phyloP scores from a whole-genome alignment of 1,140 invertebrate genomes.

The Pseudoatta argentina region DNA sequence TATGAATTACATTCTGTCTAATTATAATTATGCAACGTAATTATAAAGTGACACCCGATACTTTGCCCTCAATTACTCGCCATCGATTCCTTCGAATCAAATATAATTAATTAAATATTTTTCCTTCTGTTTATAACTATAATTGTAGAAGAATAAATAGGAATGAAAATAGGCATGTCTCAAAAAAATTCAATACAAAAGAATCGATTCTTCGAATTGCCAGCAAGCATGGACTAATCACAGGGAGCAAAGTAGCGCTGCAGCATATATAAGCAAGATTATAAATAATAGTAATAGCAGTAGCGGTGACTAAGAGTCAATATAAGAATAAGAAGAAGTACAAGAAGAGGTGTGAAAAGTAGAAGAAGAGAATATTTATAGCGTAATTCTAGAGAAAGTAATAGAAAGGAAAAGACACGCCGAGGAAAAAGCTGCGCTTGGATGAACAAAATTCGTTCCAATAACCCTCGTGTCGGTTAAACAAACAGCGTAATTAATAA shows the following conservation, averaged over 20 bases:
- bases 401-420: conserved; percentile 6
- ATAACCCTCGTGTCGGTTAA: neutral
- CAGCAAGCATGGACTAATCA: conserved; percentile 18
- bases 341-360: conserved; percentile 10
- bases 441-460: conserved; percentile 42
- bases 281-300: conserved; percentile 37
- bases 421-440: conserved; percentile 31
- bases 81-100: conserved; percentile 39
- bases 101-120: conserved; percentile 4
- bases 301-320: conserved; percentile 33
- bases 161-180: neutral
- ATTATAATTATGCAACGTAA: conserved; percentile 34
- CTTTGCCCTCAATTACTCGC: conserved; percentile 27
- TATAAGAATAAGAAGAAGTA: neutral
- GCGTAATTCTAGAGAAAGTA: conserved; percentile 19
- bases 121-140: neutral
- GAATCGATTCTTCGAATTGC: conserved; percentile 32
- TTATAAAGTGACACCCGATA: neutral
- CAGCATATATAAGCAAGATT: conserved; percentile 31
- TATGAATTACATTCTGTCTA: neutral
- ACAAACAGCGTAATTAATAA: neutral
- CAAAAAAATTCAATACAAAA: neutral
- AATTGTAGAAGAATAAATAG: neutral
- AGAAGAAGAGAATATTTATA: conserved; percentile 6
- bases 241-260: conserved; percentile 27